A percentile compares a stretch with the other conserved stretches of the same genome.
Evolutionary conservation across 2,888 invertebrate genomes (phyloP).

Genomic region (Ctenicera cuprea): DNA sequence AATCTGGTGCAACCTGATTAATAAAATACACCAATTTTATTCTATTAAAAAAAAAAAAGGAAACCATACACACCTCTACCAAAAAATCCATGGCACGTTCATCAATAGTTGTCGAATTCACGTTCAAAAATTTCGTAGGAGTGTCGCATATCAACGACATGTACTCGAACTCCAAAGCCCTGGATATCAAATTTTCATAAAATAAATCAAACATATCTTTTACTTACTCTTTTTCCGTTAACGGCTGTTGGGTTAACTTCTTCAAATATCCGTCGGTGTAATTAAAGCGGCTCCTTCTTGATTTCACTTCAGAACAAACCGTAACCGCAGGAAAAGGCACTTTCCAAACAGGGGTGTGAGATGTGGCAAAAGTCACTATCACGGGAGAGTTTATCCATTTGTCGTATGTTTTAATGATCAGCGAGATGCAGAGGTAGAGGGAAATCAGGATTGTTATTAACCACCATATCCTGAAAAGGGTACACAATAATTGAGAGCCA

Average conservation of each 20-base stretch:
- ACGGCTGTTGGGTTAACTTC: background rate
- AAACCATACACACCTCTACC: constrained; percentile 72
- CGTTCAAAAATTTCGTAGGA: constrained; percentile 72
- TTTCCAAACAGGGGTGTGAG: constrained; percentile 81
- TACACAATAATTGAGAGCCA: too few species aligned
- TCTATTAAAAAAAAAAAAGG: background rate
- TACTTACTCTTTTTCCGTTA: constrained; percentile 15
- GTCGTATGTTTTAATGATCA: constrained; percentile 81
- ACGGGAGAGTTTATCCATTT: constrained; percentile 84
- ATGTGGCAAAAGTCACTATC: constrained; percentile 85
- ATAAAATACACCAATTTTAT: background rate
- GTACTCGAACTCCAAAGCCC: constrained; percentile 74
- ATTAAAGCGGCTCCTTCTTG: constrained; percentile 78
- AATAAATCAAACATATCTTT: background rate
- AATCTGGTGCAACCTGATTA: constrained; percentile 67
- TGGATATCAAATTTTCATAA: constrained; percentile 61
- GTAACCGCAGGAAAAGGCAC: constrained; percentile 73
- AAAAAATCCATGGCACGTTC: constrained; percentile 76
- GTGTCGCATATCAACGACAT: constrained; percentile 78
- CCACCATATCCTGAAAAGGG: constrained; percentile 77
- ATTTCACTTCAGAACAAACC: constrained; percentile 76
- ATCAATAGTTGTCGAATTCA: constrained; percentile 74
- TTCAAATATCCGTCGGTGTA: constrained; percentile 77
- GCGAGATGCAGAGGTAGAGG: constrained; percentile 75
- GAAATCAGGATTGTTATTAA: constrained; percentile 66